A percentile compares a stretch with the other conserved stretches of the same genome.
Evolutionary conservation across 2,113 vertebrate species (phyloP).

Genomic region (Myiagra hebetior): DNA sequence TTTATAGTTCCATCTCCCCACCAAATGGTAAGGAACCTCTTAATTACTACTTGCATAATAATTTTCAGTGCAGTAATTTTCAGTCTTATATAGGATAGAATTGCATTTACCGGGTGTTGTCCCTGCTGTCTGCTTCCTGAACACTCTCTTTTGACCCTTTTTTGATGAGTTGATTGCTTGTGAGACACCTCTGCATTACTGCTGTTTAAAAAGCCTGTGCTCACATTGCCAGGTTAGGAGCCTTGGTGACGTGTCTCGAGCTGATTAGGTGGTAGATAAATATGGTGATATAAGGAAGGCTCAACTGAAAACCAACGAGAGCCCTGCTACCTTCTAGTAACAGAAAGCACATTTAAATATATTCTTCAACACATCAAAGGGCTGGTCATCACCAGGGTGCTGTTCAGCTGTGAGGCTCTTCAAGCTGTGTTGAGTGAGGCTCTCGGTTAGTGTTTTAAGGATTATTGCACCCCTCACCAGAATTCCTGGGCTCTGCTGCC

Average conservation of each 20-base stretch:
- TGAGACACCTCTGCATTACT: slow-evolving; percentile 4
- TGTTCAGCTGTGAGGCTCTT: not conserved
- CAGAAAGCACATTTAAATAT: not conserved
- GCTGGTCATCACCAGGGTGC: not conserved
- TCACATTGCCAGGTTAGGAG: not conserved
- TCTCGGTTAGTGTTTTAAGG: not conserved
- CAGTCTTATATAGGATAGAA: not conserved
- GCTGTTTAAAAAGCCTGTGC: not conserved
- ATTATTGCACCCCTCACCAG: not conserved
- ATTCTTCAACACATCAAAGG: not conserved
- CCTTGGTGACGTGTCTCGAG: not conserved
- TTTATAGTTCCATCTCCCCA: not conserved
- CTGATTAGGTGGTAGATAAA: not conserved
- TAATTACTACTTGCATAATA: not conserved
- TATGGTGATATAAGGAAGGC: not conserved
- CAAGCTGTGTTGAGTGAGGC: not conserved
- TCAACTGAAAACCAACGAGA: not conserved
- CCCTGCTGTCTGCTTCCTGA: not conserved
- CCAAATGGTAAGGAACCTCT: not conserved
- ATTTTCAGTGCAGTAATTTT: not conserved
- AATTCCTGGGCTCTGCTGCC: not conserved
- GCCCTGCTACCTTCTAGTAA: not conserved
- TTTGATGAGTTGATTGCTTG: not conserved
- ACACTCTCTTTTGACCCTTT: not conserved
- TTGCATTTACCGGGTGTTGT: slow-evolving; percentile 1